Base-by-base conservation (phyloP, 2,888 invertebrate genomes). In the Panopea generosa region DNA sequence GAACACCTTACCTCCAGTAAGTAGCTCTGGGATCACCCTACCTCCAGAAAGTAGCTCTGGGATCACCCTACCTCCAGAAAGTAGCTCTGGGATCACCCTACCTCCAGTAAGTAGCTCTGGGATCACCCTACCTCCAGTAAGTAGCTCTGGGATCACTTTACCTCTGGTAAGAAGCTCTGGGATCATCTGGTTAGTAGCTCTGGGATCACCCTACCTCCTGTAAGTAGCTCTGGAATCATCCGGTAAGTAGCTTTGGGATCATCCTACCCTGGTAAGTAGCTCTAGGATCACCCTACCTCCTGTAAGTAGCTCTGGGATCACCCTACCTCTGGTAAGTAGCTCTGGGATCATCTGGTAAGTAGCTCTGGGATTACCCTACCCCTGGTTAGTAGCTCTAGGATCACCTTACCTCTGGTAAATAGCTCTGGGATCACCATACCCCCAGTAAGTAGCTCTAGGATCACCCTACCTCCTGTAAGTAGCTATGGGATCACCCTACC, bases 291-390 rank as follows among this genome's bases (percentile, higher is more conserved):
- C n/a, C n/a, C n/a, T n/a, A n/a, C n/a, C n/a, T n/a, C n/a, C n/a
- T n/a, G n/a, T 57, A 9, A 9, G 24, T 6, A 45, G 20, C 20
- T 18, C n/a, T 9, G 45, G 45, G 16, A 18, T 45, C 4, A 20
- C 45, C 16, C 29, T 67, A 7, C 67, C 67, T 22, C 49, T 56
- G 6, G 67, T 67, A 50, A 67, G 67, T 55, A 47, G 14, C 6
- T 53, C 22, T 22, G 49, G 14, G 14, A n/a, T n/a, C n/a, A n/a
- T n/a, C n/a, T n/a, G n/a, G n/a, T 40, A 11, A 11, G 40, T 7
- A 11, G 16, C 40, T 16, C 40, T 40, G 40, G 40, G 7, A 11
- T 11, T 16, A 40, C 16, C 16, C 40, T 40, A 11, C 16, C 7
- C 40, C 7, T 16, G 16, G 16, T 40, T 7, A 40, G 7, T 11